Evolutionary conservation across 2,797 vertebrate genomes (phyloP).

Genomic region (Myotis daubentonii): DNA sequence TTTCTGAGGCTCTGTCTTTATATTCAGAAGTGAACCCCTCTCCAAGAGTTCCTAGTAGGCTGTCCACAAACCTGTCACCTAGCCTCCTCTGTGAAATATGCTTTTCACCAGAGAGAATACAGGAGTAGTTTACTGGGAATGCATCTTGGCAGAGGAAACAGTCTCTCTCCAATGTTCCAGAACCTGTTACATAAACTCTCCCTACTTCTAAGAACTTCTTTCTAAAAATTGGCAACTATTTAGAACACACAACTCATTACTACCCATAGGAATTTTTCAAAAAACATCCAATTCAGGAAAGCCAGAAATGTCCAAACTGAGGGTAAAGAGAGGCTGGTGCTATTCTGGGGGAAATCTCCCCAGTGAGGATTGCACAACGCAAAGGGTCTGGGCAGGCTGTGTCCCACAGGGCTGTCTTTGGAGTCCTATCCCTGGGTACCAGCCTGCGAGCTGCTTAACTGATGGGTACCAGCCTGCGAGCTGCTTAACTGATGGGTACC

Average conservation of each 20-base stretch:
- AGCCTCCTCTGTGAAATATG: background rate
- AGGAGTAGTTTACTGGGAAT: background rate
- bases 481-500: constrained; percentile 71
- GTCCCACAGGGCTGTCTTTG: background rate
- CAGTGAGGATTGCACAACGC: background rate
- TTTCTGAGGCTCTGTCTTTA: background rate
- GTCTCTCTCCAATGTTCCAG: background rate
- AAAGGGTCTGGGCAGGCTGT: background rate
- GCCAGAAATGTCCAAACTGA: background rate
- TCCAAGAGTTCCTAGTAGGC: background rate
- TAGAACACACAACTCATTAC: background rate
- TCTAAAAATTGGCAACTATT: background rate
- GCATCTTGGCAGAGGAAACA: background rate
- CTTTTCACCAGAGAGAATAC: background rate
- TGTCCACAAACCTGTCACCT: background rate
- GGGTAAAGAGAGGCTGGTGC: background rate
- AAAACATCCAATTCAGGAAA: background rate
- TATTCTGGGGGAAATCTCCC: background rate
- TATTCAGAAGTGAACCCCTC: background rate
- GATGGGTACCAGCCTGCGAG: too few relatives aligned
- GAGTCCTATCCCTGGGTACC: background rate
- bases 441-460: background rate
- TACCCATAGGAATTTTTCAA: background rate
- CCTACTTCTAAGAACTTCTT: background rate
- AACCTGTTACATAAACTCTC: background rate